Base-by-base conservation (phyloP, 2,888 invertebrate genomes). In the Ctenicera cuprea region DNA sequence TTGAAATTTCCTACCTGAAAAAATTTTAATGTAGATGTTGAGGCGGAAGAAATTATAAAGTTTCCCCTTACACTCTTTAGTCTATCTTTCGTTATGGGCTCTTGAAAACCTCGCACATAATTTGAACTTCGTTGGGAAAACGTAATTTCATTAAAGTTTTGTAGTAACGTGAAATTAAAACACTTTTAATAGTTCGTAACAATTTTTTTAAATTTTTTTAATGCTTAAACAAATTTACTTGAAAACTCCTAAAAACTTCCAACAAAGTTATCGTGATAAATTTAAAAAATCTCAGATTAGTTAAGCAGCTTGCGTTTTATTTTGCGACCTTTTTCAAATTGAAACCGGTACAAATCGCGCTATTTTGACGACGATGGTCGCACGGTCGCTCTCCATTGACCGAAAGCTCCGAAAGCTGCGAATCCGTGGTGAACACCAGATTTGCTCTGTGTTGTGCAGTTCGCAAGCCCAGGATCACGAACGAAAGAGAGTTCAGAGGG, bases 341-440 rank as follows among this genome's bases (percentile, higher is more conserved):
- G 3, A 30, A 54, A 33, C 30, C 30, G 50, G 9, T 50, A 11
- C 22, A 22, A 50, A 50, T 22, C 50, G 54, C 54, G 54, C 54
- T 14, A 54, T 14, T 54, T 54, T 30, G 14, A 30, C 30, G 33
- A 54, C 30, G 54, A 54, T 33, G n/a, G 14, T 14, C 30, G 54
- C 33, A 22, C 54, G 54, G 54, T 33, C 54, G 30, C n/a, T 54
- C 50, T 22, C 54, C 54, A 54, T 54, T 54, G 54, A 54, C 54
- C 73, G 73, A 73, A 62, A 73, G 68, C 73, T 73, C 67, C 73
- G 73, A 61, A 68, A 62, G 64, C 68, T 30, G 54, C 62, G 73
- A 68, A 73, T 73, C 59, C 73, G 67, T 67, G 30, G 43, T 50
- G 73, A 68, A 68, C 62, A 73, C 73, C 68, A 68, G 63, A 67